Conservation (phyloP, 1,140 invertebrate genomes). For the Drosophila subobscura region DNA sequence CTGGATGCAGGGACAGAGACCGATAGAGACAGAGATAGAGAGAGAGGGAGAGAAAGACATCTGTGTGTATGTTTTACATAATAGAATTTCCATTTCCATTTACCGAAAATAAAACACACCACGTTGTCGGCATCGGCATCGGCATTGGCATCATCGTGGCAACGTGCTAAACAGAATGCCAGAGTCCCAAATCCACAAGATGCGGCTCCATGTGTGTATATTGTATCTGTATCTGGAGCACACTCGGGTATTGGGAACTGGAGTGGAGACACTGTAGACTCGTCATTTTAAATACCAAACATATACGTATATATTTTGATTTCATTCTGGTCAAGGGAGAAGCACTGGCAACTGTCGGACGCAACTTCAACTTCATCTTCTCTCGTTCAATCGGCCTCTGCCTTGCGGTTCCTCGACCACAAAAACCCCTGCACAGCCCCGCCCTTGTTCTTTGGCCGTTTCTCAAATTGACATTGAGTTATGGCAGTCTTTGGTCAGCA, state of each 20-base stretch:
- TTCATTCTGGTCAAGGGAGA: slow-evolving; percentile 53
- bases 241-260: slow-evolving; percentile 5
- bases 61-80: slow-evolving; percentile 66
- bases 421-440: not conserved
- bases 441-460: slow-evolving; percentile 6
- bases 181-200: slow-evolving; percentile 44
- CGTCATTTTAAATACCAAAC: slow-evolving; percentile 62
- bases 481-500: slow-evolving; percentile 61
- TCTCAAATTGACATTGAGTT: slow-evolving; percentile 75
- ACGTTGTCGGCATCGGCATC: slow-evolving; percentile 14
- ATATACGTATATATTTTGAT: slow-evolving; percentile 54
- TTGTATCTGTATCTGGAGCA: slow-evolving; percentile 18
- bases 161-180: slow-evolving; percentile 42
- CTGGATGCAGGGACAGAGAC: slow-evolving; percentile 26
- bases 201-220: slow-evolving; percentile 18
- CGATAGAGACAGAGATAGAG: not conserved
- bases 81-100: slow-evolving; percentile 72
- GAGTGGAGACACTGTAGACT: slow-evolving; percentile 7
- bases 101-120: slow-evolving; percentile 63
- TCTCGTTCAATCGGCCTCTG: slow-evolving; percentile 33
- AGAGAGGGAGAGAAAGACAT: slow-evolving; percentile 2
- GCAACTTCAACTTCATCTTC: slow-evolving; percentile 50
- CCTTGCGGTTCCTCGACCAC: slow-evolving; percentile 52
- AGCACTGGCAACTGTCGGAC: slow-evolving; percentile 18
- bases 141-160: slow-evolving; percentile 7